phyloP scores from a whole-genome alignment of 2,797 vertebrate genomes.

The Notoglanidium macrostoma region DNA sequence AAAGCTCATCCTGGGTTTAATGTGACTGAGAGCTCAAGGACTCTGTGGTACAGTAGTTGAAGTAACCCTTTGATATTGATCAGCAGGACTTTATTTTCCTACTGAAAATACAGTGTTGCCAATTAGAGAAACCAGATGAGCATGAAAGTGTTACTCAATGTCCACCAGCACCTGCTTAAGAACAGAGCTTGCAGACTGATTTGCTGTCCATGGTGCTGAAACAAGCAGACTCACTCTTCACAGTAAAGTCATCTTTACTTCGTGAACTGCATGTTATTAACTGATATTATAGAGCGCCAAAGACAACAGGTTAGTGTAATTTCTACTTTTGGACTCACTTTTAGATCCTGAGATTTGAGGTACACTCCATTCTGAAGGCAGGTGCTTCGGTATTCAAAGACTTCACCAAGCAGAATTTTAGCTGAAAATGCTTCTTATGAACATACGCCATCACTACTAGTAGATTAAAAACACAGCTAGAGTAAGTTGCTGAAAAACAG shows the following conservation, averaged over 20 bases:
- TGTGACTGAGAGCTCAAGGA: constrained; percentile 36
- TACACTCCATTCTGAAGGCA: background rate
- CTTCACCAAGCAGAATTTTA: background rate
- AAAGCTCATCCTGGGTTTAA: constrained; percentile 20
- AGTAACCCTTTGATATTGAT: constrained; percentile 20
- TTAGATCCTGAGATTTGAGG: background rate
- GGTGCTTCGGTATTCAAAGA: background rate
- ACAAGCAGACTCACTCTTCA: background rate
- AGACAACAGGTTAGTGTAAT: background rate
- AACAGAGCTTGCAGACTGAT: background rate
- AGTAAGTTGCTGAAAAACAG: background rate
- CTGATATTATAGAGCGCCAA: too few species aligned
- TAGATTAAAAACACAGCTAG: background rate
- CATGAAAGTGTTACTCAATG: background rate
- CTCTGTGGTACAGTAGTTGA: constrained; percentile 19
- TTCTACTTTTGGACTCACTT: background rate
- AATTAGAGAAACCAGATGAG: constrained; percentile 12
- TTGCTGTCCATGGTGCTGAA: constrained; percentile 64
- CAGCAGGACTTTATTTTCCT: background rate
- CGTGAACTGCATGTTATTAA: background rate
- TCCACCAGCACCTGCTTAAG: background rate
- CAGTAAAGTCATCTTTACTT: background rate
- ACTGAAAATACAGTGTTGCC: constrained; percentile 2
- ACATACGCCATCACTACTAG: background rate
- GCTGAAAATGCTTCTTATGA: background rate